These are phyloP conservation scores for Trididemnum clinides DNA, from an alignment of 23 tunicate genomes.

Conservation along the genomic window DNA sequence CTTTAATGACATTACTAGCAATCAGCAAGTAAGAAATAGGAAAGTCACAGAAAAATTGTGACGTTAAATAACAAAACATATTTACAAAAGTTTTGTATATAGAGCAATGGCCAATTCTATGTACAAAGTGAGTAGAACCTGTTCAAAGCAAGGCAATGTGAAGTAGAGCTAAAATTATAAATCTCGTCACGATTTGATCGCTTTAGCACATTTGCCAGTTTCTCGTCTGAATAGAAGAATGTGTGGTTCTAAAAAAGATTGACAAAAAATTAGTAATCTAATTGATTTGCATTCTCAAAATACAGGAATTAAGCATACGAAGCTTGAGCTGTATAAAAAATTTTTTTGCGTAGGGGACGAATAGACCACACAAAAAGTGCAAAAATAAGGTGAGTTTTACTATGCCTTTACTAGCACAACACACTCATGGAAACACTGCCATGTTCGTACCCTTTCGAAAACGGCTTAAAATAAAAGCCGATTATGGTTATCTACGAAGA, in stretches of 20 bases:
- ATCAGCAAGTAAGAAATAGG: background rate
- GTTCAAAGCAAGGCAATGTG: background rate
- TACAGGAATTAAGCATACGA: no score
- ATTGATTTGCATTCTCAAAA: no score
- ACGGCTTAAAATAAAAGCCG: no score
- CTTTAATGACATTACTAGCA: background rate
- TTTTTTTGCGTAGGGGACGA: no score
- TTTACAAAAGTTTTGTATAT: background rate
- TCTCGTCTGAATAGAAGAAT: constrained; percentile 46
- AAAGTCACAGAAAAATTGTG: background rate
- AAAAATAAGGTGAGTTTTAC: no score
- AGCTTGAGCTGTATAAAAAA: no score
- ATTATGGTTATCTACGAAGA: no score
- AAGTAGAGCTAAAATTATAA: background rate
- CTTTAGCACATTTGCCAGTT: background rate
- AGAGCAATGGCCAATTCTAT: background rate
- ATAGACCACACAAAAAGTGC: no score
- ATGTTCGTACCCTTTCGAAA: no score
- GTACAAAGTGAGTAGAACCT: background rate
- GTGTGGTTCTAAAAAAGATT: constrained; percentile 22
- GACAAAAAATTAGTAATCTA: no score
- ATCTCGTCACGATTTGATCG: background rate
- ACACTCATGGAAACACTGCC: no score
- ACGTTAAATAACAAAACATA: background rate
- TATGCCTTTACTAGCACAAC: no score